These are phyloP conservation scores for Eurystomus gularis DNA, from an alignment of 2,113 vertebrate species.

Conservation along the genomic window DNA sequence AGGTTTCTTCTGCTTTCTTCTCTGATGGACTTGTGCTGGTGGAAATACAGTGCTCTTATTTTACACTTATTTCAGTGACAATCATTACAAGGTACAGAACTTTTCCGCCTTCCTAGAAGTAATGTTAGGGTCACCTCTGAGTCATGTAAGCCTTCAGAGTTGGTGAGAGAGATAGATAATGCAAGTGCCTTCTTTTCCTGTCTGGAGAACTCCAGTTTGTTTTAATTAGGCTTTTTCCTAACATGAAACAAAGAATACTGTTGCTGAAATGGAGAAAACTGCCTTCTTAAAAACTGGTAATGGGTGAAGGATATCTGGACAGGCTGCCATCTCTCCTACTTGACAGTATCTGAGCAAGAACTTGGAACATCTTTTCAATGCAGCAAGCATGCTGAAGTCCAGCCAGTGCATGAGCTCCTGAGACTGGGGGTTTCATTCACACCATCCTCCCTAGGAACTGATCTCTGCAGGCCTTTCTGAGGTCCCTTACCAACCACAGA, in stretches of 20 bases:
- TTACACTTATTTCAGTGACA: neutral
- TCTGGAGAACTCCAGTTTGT: neutral
- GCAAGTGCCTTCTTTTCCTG: neutral
- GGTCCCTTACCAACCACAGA: neutral
- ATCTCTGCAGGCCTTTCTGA: neutral
- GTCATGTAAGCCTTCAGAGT: neutral
- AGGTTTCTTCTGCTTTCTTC: neutral
- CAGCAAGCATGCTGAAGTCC: neutral
- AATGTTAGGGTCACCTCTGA: neutral
- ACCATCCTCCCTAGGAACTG: neutral
- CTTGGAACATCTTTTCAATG: neutral
- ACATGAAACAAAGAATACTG: neutral
- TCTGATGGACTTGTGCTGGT: neutral
- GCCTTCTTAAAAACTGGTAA: neutral
- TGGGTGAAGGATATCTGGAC: neutral
- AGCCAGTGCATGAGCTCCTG: accelerated
- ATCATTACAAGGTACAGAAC: neutral
- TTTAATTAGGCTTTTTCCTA: neutral
- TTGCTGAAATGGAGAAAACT: neutral
- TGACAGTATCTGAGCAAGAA: neutral
- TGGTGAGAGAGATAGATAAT: neutral
- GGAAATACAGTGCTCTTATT: neutral
- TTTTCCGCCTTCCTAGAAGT: neutral
- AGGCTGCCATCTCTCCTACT: neutral
- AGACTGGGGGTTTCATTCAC: neutral